phyloP scores from a whole-genome alignment of 2,888 invertebrate genomes.

The Oxycera nigricornis region DNA sequence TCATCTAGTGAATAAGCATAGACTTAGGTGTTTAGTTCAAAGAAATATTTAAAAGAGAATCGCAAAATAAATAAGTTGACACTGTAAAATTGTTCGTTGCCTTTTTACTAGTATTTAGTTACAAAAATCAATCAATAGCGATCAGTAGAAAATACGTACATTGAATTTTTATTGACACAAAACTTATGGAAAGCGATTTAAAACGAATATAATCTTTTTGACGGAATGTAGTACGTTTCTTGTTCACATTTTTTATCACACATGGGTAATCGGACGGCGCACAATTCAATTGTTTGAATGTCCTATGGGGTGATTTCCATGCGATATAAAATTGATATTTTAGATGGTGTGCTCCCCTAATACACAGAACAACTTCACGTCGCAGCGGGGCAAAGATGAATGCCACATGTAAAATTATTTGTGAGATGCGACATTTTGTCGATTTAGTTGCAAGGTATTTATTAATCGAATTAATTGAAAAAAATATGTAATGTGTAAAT shows the following conservation, averaged over 20 bases:
- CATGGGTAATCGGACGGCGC: too few relatives aligned
- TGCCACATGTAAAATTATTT: not conserved
- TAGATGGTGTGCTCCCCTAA: not conserved
- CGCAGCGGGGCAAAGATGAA: not conserved
- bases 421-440: not conserved
- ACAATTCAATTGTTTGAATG: too few relatives aligned
- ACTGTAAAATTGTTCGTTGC: slow-evolving; percentile 39
- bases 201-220: slow-evolving; percentile 46
- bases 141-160: slow-evolving; percentile 34
- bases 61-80: slow-evolving; percentile 42
- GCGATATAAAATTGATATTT: not conserved
- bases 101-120: slow-evolving; percentile 27
- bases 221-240: slow-evolving; percentile 38
- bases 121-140: not conserved
- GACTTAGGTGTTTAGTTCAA: slow-evolving; percentile 15
- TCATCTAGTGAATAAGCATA: slow-evolving; percentile 1
- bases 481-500: not conserved
- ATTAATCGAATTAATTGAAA: slow-evolving; percentile 13
- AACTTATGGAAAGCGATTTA: slow-evolving; percentile 46
- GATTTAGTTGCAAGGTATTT: slow-evolving; percentile 40
- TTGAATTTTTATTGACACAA: slow-evolving; percentile 30
- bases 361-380: slow-evolving; percentile 20
- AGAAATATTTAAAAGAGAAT: slow-evolving; percentile 38
- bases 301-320: not conserved
- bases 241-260: slow-evolving; percentile 15